These are phyloP conservation scores for Hirtodrosophila cameraria DNA, from an alignment of 2,888 invertebrate genomes.

Conservation along the genomic window DNA sequence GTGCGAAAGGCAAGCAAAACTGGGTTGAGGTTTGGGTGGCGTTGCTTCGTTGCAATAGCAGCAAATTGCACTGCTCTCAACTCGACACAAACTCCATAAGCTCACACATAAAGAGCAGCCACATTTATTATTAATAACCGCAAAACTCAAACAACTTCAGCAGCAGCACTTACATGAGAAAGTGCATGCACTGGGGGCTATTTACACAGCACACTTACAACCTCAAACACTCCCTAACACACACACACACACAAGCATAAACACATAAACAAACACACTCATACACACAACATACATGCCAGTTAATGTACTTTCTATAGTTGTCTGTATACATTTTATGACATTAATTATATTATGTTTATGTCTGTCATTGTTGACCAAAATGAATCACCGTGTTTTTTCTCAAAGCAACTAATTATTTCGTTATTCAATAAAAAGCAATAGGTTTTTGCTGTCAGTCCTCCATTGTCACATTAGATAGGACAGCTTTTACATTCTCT, in stretches of 20 bases:
- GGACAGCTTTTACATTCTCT: too few species aligned
- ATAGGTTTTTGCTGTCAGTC: too few species aligned
- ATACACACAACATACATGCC: background rate
- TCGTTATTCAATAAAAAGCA: too few species aligned
- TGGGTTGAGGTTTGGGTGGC: background rate
- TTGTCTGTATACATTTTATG: conserved; percentile 15
- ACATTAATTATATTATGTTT: conserved; percentile 48
- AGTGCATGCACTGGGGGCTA: conserved; percentile 52
- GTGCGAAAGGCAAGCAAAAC: too few species aligned
- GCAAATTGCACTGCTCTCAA: conserved; percentile 37
- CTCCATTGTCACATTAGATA: background rate
- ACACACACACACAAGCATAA: conserved; percentile 4
- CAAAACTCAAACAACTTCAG: conserved; percentile 72
- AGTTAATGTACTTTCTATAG: conserved; percentile 30
- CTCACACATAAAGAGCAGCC: conserved; percentile 62
- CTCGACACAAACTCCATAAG: conserved; percentile 46
- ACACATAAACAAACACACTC: background rate
- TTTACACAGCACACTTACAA: conserved; percentile 49
- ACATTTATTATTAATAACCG: conserved; percentile 82
- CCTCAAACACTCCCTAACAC: conserved; percentile 10
- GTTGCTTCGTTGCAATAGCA: too few species aligned
- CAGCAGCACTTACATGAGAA: conserved; percentile 47
- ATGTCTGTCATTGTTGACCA: conserved; percentile 42
- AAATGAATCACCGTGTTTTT: conserved; percentile 27
- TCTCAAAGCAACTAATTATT: background rate